phyloP scores from a whole-genome alignment of 2,113 vertebrate species.

The Lota lota region DNA sequence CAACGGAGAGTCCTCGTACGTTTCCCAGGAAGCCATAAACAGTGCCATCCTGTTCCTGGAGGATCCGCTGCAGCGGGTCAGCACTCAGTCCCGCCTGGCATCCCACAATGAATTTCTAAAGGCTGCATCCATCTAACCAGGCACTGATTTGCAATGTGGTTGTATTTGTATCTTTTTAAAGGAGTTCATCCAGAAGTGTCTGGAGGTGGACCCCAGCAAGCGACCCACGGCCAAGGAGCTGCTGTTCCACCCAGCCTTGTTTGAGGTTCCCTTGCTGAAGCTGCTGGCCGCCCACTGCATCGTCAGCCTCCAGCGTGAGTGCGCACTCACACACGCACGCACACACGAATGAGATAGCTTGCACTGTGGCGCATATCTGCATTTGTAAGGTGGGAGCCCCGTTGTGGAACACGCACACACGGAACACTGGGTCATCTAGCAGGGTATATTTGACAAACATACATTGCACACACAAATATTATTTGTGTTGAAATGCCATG shows the following conservation, averaged over 20 bases:
- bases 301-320: slow-evolving; percentile 96
- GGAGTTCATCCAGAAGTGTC: slow-evolving; percentile 99
- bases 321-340: not conserved
- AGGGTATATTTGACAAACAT: too few species aligned
- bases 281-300: slow-evolving; percentile 95
- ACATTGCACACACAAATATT: not conserved
- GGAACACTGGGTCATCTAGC: too few species aligned
- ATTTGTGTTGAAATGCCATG: not conserved
- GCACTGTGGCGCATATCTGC: too few species aligned
- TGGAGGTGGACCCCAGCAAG: slow-evolving; percentile 85
- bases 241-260: slow-evolving; percentile 92
- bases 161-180: slow-evolving; percentile 31
- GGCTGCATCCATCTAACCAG: too few species aligned
- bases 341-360: too few species aligned
- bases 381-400: too few species aligned
- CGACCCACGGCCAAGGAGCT: slow-evolving; percentile 93
- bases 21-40: slow-evolving; percentile 97
- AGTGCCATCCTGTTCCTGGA: slow-evolving; percentile 96
- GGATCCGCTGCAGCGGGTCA: slow-evolving; percentile 92
- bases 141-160: not conserved
- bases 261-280: slow-evolving; percentile 94
- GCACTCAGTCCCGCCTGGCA: slow-evolving; percentile 18
- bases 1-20: slow-evolving; percentile 94
- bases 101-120: too few species aligned
- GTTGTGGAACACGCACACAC: slow-evolving; percentile 9